These are phyloP conservation scores for Corythucha ciliata DNA, from an alignment of 2,888 invertebrate genomes.

Conservation along the genomic window DNA sequence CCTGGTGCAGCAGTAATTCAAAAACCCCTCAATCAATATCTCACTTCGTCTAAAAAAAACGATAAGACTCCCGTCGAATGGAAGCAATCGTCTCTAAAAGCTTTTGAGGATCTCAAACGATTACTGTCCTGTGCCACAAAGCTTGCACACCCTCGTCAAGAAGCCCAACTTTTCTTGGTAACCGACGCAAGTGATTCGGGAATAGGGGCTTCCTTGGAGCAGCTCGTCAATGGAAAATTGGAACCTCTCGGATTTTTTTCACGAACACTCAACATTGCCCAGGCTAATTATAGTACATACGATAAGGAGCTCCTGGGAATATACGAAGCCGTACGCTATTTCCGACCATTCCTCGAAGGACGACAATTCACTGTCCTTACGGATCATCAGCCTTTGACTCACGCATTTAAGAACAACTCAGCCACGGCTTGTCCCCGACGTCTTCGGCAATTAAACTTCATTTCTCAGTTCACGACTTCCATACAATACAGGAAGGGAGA, in stretches of 20 bases:
- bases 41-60: neutral
- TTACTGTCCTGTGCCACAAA: constrained; percentile 36
- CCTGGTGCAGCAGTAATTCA: constrained; percentile 39
- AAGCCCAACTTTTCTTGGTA: constrained; percentile 19
- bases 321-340: constrained; percentile 35
- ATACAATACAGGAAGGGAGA: constrained; percentile 36
- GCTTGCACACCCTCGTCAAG: constrained; percentile 38
- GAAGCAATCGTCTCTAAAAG: constrained; percentile 31
- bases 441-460: constrained; percentile 1
- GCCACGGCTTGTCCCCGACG: constrained; percentile 37
- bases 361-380: constrained; percentile 7
- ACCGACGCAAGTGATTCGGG: constrained; percentile 14
- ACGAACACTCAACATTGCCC: constrained; percentile 31
- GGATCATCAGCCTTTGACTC: constrained; percentile 18
- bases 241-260: constrained; percentile 33
- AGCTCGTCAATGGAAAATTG: constrained; percentile 16
- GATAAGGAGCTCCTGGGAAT: constrained; percentile 38
- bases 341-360: constrained; percentile 13
- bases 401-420: constrained; percentile 23
- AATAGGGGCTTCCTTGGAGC: constrained; percentile 37
- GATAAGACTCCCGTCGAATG: constrained; percentile 11
- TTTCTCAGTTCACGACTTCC: constrained; percentile 6
- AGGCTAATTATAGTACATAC: constrained; percentile 38
- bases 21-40: constrained; percentile 26
- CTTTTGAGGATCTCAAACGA: constrained; percentile 36